phyloP scores from a whole-genome alignment of 1,140 invertebrate species.

The Papilio aristodemus region DNA sequence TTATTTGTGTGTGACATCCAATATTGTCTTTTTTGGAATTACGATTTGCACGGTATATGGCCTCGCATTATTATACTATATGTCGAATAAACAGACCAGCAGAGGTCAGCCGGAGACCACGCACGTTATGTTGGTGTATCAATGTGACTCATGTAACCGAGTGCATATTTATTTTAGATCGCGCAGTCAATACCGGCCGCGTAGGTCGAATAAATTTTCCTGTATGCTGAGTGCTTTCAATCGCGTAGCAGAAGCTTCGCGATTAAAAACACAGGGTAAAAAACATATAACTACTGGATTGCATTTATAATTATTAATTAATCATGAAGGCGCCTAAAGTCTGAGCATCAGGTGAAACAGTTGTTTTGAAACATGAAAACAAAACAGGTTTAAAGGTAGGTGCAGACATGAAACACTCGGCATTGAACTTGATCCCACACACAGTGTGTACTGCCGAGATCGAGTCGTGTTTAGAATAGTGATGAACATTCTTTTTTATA shows the following conservation, averaged over 20 bases:
- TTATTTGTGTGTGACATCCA: background rate
- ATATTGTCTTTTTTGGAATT: background rate
- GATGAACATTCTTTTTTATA: conserved; percentile 4
- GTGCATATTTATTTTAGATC: conserved; percentile 14
- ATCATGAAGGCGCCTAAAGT: background rate
- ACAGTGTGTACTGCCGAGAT: background rate
- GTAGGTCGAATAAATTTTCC: conserved; percentile 7
- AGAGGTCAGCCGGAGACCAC: background rate
- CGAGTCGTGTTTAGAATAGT: background rate
- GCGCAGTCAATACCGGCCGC: background rate
- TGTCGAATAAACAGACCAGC: conserved; percentile 8
- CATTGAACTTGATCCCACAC: conserved; percentile 13
- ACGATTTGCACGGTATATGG: background rate
- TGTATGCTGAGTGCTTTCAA: conserved; percentile 3
- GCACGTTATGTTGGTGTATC: background rate
- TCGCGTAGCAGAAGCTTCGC: no score
- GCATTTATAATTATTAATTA: background rate
- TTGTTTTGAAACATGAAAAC: background rate
- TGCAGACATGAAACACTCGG: conserved; percentile 7
- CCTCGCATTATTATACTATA: background rate
- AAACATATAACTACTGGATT: background rate
- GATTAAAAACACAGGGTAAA: background rate
- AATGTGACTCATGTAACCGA: background rate
- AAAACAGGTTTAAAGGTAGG: conserved; percentile 19
- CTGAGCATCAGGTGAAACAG: background rate